Conservation (phyloP, 2,888 invertebrate species). For the Allophyes oxyacanthae region DNA sequence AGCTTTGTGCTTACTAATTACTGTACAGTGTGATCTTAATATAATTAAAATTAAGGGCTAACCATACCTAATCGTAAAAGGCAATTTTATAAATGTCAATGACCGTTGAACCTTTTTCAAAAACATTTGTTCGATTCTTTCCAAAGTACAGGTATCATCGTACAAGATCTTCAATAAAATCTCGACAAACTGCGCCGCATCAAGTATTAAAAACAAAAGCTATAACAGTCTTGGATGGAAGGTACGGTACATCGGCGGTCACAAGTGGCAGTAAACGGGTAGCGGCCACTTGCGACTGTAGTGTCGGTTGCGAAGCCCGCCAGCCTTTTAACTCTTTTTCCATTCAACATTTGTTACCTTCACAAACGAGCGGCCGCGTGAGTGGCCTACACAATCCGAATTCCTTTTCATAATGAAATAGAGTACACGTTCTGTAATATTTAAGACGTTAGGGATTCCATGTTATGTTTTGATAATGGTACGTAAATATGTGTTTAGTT, state of each 20-base stretch:
- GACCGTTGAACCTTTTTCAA: no score
- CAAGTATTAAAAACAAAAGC: constrained; percentile 38
- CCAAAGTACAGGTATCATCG: background rate
- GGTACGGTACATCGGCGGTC: constrained; percentile 38
- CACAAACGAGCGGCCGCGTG: constrained; percentile 83
- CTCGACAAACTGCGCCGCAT: constrained; percentile 15
- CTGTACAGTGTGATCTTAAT: background rate
- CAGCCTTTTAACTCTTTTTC: constrained; percentile 83
- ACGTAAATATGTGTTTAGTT: constrained; percentile 32
- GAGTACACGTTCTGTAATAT: constrained; percentile 56
- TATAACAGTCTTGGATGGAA: constrained; percentile 33
- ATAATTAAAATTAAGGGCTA: background rate
- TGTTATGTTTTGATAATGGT: constrained; percentile 41
- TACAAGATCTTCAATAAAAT: constrained; percentile 21
- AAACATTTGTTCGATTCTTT: background rate
- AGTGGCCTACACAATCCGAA: constrained; percentile 79
- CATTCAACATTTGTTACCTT: constrained; percentile 86
- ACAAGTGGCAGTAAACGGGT: constrained; percentile 53
- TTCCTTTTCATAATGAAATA: constrained; percentile 64
- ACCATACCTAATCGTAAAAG: background rate
- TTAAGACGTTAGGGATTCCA: constrained; percentile 47
- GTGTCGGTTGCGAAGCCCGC: constrained; percentile 58
- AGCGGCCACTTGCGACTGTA: constrained; percentile 55
- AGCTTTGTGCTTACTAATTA: background rate
- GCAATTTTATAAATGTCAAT: background rate